phyloP scores from a whole-genome alignment of 2,113 vertebrate species.

The Embiotoca jacksoni region DNA sequence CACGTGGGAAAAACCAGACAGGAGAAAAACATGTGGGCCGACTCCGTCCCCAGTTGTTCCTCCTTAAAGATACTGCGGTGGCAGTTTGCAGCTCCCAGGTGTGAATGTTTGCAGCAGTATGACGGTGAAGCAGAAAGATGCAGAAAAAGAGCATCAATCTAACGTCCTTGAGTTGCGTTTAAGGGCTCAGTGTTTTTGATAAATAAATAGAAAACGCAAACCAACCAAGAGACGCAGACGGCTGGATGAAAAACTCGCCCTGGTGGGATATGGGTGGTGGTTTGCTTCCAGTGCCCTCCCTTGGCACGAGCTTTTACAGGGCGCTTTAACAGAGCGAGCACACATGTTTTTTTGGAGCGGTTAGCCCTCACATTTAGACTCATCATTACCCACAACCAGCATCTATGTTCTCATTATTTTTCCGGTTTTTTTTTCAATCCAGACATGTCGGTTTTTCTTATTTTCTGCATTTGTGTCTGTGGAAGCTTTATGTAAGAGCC shows the following conservation, averaged over 20 bases:
- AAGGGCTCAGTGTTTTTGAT: slow-evolving; percentile 43
- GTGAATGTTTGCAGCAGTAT: slow-evolving; percentile 29
- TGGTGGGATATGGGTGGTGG: slow-evolving; percentile 55
- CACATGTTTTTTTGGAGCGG: slow-evolving; percentile 68
- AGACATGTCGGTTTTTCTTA: slow-evolving; percentile 58
- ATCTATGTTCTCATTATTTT: slow-evolving; percentile 61
- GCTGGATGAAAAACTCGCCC: slow-evolving; percentile 51
- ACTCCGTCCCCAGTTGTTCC: no score
- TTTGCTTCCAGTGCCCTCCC: slow-evolving; percentile 54
- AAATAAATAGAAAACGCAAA: slow-evolving; percentile 61
- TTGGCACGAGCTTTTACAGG: slow-evolving; percentile 62
- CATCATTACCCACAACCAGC: slow-evolving; percentile 72
- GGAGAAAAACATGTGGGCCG: no score
- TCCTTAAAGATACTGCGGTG: background rate
- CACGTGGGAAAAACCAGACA: no score
- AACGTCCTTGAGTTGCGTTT: slow-evolving; percentile 17
- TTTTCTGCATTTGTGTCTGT: slow-evolving; percentile 55
- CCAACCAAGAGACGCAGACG: slow-evolving; percentile 41
- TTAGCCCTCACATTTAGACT: slow-evolving; percentile 68
- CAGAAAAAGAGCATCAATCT: slow-evolving; percentile 22
- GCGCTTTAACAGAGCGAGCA: slow-evolving; percentile 48
- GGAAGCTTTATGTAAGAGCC: slow-evolving; percentile 35
- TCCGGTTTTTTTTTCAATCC: slow-evolving; percentile 41
- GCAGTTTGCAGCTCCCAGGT: slow-evolving; percentile 24
- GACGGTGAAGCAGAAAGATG: background rate